Base-by-base conservation (phyloP, 1,140 invertebrate species). In the Drosophila rufa region DNA sequence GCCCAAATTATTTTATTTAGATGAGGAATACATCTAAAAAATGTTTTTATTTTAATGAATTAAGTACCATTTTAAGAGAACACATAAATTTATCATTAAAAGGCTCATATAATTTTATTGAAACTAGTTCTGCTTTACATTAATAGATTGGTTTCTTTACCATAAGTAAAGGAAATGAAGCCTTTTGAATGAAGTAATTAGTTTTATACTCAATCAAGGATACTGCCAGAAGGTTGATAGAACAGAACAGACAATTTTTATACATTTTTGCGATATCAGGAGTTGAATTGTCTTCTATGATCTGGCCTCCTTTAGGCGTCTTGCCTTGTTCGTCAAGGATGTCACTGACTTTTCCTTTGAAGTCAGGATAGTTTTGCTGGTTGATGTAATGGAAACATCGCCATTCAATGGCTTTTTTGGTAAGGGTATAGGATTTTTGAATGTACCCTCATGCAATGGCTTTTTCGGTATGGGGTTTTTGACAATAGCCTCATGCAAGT, bases 201-300 rank as follows among this genome's bases (percentile, higher is more conserved):
- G 8, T 25, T 36, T 36, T 6, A 30, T 30, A 30, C 27, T 30
- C 27, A 30, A 30, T 30, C 27, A 30, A 6, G 27, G 27, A 53
- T 27, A 4, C n/a, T 38, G 12, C 33, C 17, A 30, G 15, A 7
- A 8, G 14, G n/a, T 43, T 50, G 6, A 15, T 40, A 27, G 0
- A 62, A 62, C 36, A 42, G 9, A 22, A 12, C 59, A 38, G 30
- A 36, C 4, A 25, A 53, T 38, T 53, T 51, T 36, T n/a, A 33
- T 30, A 36, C 27, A 15, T 33, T 48, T 6, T n/a, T 22, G 11
- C 15, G n/a, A 36, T 15, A 12, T 58, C 5, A 22, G 0, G 17
- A 17, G 15, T 14, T 38, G 1, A 1, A 33, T 17, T 33, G 3
- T 59, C 14, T 0, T 14, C 7, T 65, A 2, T 36, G 11, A 22